Base-by-base conservation (phyloP, 1,140 invertebrate species). In the Lepidurus couesii region DNA sequence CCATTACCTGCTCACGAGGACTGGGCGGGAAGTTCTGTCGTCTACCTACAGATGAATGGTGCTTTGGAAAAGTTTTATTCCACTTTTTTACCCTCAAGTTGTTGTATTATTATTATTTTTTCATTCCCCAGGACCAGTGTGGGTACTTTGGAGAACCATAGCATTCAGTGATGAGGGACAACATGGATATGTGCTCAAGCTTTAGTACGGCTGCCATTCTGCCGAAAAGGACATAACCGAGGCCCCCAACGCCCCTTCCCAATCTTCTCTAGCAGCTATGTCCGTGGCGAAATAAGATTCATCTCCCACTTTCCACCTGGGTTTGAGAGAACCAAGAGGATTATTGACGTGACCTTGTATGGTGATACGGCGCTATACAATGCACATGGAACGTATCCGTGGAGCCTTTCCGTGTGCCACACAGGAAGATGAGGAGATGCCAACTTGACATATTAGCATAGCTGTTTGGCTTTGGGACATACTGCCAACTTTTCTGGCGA, bases 11-110 rank as follows among this genome's bases (percentile, higher is more conserved):
- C 13, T 65, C 53, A 65, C 53, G 53, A 65, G 53, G 53, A 65
- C 53, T 65, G 53, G 53, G 53, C 53, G 53, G 53, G 53, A 65
- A 65, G 53, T 65, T 65, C 53, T 65, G 53, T 65, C 53, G 53
- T 65, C 53, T 65, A 65, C 16, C 53, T 65, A 21, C 53, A 65
- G 53, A 65, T 65, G 53, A 65, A 65, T 65, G 53, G 53, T 65
- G 21, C 53, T 65, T 65, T 7, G 21, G 53, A 16, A 65, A 65
- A 65, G 4, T 65, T 65, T 65, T 65, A 13, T 65, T 65, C 53
- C 53, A 13, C 21, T 65, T 16, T 11, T 16, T 13, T 65, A n/a
- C 13, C 1, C 6, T 7, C 53, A 13, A 65, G 13, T 7, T 21
- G 34, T 34, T 34, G 34, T 34, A 34, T 34, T 34, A 34, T 34